A percentile compares a stretch with the other conserved stretches of the same genome.
Evolutionary conservation across 2,797 vertebrate genomes (phyloP).

Genomic region (Rhinogobio ventralis): DNA sequence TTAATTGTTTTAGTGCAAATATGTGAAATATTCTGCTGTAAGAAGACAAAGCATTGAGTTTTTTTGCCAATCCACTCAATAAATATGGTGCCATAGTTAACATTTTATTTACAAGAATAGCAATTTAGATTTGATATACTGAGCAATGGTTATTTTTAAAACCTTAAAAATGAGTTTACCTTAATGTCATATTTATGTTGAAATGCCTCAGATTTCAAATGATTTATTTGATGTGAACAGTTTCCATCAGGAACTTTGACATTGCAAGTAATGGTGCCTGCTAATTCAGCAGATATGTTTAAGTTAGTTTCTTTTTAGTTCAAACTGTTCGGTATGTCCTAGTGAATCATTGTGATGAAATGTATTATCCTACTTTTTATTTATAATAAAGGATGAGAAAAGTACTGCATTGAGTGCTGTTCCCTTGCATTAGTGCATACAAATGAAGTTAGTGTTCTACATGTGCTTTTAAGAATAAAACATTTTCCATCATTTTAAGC

Average conservation of each 20-base stretch:
- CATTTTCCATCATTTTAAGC: background rate
- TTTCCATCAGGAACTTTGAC: conserved; percentile 1
- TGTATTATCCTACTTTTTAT: conserved; percentile 33
- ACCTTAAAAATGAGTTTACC: background rate
- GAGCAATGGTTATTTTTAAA: conserved; percentile 18
- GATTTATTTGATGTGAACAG: background rate
- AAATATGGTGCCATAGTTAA: conserved; percentile 8
- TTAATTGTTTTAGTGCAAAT: conserved; percentile 66
- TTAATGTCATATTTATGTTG: conserved; percentile 3
- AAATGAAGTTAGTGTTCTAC: background rate
- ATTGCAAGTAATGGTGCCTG: conserved; percentile 22
- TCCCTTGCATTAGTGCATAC: background rate
- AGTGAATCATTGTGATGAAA: conserved; percentile 48
- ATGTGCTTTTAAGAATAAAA: background rate
- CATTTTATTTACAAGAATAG: conserved; percentile 25
- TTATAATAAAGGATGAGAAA: conserved; percentile 58
- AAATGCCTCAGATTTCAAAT: conserved; percentile 14
- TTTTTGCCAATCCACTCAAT: background rate
- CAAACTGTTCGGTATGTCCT: conserved; percentile 22
- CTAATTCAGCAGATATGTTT: conserved; percentile 19
- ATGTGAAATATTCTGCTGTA: conserved; percentile 47
- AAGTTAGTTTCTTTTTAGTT: conserved; percentile 25
- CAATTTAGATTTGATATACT: conserved; percentile 44
- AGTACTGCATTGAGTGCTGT: background rate
- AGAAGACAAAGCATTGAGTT: background rate